A percentile compares a stretch with the other conserved stretches of the same genome.
Evolutionary conservation across 1,140 invertebrate genomes (phyloP).

Genomic region (Drosophila nasuta): DNA sequence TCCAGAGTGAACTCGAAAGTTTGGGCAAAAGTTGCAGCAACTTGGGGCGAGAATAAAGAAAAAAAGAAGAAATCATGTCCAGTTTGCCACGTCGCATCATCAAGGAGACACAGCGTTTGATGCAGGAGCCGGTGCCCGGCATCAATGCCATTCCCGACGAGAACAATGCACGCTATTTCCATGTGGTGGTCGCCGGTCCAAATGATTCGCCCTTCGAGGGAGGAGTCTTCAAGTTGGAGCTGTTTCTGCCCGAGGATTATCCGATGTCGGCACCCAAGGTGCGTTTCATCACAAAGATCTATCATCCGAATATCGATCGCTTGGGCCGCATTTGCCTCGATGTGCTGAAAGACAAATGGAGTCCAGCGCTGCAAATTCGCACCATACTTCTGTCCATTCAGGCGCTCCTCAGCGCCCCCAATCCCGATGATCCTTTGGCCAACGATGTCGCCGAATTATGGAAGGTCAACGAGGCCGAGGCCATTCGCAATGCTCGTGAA

Average conservation of each 20-base stretch:
- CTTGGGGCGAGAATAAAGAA: constrained; percentile 20
- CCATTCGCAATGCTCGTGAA: constrained; percentile 96
- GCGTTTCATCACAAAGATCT: constrained; percentile 92
- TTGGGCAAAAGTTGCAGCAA: constrained; percentile 29
- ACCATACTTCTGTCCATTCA: constrained; percentile 98
- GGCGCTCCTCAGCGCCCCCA: constrained; percentile 97
- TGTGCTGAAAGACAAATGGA: constrained; percentile 95
- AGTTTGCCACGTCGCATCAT: constrained; percentile 93
- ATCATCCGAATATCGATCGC: constrained; percentile 92
- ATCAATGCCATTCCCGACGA: constrained; percentile 97
- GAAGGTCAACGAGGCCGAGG: constrained; percentile 93
- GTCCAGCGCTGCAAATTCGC: constrained; percentile 97
- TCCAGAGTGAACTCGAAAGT: constrained; percentile 22
- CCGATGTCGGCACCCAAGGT: constrained; percentile 92
- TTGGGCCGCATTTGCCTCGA: constrained; percentile 91
- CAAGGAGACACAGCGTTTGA: constrained; percentile 98
- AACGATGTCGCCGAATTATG: constrained; percentile 98
- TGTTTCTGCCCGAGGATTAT: constrained; percentile 91
- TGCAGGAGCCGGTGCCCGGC: constrained; percentile 98
- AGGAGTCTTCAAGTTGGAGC: constrained; percentile 90
- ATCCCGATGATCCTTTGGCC: constrained; percentile 98
- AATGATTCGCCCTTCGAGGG: constrained; percentile 92
- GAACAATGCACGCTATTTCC: constrained; percentile 97
- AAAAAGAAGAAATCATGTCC: constrained; percentile 87
- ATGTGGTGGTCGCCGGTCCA: constrained; percentile 94